Percentiles rank a stretch among this genome's conserved stretches.
Evolutionary conservation across 2,113 vertebrate genomes (phyloP).

Genomic region (Pseudonaja textilis): DNA sequence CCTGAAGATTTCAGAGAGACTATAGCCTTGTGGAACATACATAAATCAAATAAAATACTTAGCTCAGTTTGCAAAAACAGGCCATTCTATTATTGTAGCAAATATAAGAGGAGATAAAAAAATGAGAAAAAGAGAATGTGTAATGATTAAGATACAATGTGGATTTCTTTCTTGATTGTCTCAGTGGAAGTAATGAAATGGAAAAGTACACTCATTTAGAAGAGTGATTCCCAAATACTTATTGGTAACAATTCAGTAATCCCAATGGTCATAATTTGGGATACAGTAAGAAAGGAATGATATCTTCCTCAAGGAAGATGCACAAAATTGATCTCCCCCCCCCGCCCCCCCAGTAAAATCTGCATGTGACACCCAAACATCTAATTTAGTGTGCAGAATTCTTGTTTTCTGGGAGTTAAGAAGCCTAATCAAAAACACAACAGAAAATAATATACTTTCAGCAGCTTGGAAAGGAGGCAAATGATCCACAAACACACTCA

Average conservation of each 20-base stretch:
- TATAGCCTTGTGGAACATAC: constrained; percentile 20
- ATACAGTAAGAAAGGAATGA: background rate
- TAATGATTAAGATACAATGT: background rate
- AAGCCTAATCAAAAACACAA: background rate
- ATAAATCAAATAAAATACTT: constrained; percentile 36
- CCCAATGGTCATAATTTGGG: background rate
- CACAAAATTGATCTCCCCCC: background rate
- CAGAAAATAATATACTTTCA: background rate
- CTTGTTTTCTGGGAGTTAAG: background rate
- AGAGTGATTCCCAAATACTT: background rate
- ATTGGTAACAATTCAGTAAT: background rate
- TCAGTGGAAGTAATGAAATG: background rate
- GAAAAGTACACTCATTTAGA: background rate
- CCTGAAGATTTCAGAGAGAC: constrained; percentile 24
- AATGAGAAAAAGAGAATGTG: background rate
- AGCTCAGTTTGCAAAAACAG: constrained; percentile 20
- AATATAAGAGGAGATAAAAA: constrained; percentile 21
- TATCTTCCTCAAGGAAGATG: background rate
- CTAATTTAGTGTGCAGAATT: background rate
- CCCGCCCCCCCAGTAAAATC: background rate
- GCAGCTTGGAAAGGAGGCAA: background rate
- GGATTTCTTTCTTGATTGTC: background rate
- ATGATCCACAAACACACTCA: background rate
- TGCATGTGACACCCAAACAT: background rate
- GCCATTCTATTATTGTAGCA: constrained; percentile 1